Percentiles rank a stretch among this genome's conserved stretches.
Conservation (phyloP, 2,113 vertebrate species). For the Suricata suricatta region DNA sequence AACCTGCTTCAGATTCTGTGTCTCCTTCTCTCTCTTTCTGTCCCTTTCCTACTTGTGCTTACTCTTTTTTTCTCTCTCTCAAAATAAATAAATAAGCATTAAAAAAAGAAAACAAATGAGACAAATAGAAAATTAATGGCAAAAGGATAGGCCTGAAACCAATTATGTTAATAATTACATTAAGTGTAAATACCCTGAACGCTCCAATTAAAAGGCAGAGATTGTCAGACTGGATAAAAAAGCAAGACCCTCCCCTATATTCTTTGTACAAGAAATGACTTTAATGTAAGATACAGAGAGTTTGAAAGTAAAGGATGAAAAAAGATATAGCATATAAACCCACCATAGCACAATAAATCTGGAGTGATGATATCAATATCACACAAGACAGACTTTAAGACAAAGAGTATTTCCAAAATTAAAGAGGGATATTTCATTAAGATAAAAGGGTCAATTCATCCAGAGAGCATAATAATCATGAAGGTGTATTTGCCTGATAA, state of each 20-base stretch:
- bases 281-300: not conserved
- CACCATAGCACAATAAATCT: no score
- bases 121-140: not conserved
- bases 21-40: no score
- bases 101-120: not conserved
- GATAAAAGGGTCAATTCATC: no score
- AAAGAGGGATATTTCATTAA: not conserved
- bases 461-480: no score
- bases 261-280: not conserved
- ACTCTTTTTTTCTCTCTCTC: no score
- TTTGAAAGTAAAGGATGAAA: not conserved
- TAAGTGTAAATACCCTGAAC: not conserved
- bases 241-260: not conserved
- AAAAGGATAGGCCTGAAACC: not conserved
- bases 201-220: not conserved
- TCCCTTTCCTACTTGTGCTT: no score
- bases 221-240: not conserved
- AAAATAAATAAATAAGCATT: no score
- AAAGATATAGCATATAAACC: not conserved
- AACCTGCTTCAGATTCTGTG: no score
- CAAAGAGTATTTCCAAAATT: not conserved
- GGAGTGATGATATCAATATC: no score
- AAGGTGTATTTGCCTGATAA: not conserved
- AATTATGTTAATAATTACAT: not conserved
- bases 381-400: not conserved